A percentile compares a stretch with the other conserved stretches of the same genome.
phyloP scores from a whole-genome alignment of 2,888 invertebrate genomes.

The Orthonevra nobilis region DNA sequence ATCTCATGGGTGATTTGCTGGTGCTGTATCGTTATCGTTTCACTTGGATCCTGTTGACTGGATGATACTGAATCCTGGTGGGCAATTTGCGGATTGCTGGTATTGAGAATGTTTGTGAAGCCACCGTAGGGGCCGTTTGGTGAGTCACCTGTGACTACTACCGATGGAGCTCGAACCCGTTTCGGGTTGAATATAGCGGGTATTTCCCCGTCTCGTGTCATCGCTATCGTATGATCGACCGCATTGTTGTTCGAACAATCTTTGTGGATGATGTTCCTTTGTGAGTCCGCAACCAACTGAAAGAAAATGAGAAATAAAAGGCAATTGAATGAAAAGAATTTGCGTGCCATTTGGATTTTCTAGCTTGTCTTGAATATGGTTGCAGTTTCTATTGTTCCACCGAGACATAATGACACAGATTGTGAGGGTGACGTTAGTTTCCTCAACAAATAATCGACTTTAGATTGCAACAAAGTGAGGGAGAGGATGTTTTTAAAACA shows the following conservation, averaged over 20 bases:
- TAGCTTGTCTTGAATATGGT: too few relatives aligned
- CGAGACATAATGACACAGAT: neutral
- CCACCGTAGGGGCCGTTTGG: constrained; percentile 81
- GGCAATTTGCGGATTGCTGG: constrained; percentile 81
- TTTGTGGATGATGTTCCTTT: constrained; percentile 18
- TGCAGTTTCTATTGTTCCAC: neutral
- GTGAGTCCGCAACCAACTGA: constrained; percentile 9
- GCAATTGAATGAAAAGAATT: neutral
- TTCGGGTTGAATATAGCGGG: constrained; percentile 91
- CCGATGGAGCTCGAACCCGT: constrained; percentile 85
- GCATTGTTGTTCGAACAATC: constrained; percentile 37
- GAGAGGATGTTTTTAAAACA: too few relatives aligned
- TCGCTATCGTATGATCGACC: constrained; percentile 75
- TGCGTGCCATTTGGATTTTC: too few relatives aligned
- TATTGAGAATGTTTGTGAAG: constrained; percentile 80
- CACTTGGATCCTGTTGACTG: constrained; percentile 83
- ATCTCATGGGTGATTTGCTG: constrained; percentile 70
- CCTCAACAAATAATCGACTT: too few relatives aligned
- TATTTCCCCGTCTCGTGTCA: constrained; percentile 88
- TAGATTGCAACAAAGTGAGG: neutral
- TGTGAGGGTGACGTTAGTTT: neutral
- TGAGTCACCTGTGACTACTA: constrained; percentile 85
- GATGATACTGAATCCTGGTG: constrained; percentile 83
- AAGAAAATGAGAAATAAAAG: neutral
- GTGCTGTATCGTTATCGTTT: constrained; percentile 77